A percentile compares a stretch with the other conserved stretches of the same genome.
phyloP scores from a whole-genome alignment of 2,888 invertebrate species.

The Lypha dubia region DNA sequence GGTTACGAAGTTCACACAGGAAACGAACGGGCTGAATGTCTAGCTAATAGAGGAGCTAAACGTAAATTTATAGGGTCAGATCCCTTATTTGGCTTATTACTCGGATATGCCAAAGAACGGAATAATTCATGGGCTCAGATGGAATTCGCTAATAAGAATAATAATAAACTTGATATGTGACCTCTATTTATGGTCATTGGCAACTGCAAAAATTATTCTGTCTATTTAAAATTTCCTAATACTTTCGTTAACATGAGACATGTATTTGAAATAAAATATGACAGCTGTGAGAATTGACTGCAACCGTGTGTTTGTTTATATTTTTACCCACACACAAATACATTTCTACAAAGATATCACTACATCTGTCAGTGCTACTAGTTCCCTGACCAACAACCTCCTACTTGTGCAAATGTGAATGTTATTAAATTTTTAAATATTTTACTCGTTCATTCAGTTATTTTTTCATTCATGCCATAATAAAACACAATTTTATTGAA shows the following conservation, averaged over 20 bases:
- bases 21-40: too few species aligned
- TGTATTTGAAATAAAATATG: constrained; percentile 1
- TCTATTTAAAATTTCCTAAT: constrained; percentile 5
- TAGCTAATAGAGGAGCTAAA: too few species aligned
- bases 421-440: constrained; percentile 39
- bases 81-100: too few species aligned
- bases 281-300: constrained; percentile 30
- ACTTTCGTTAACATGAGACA: constrained; percentile 12
- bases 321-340: not conserved
- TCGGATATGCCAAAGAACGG: too few species aligned
- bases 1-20: too few species aligned
- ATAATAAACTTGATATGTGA: too few species aligned
- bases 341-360: not conserved
- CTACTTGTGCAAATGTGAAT: constrained; percentile 1
- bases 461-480: constrained; percentile 46
- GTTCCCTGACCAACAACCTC: constrained; percentile 14
- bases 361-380: not conserved
- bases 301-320: not conserved
- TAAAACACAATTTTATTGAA: constrained; percentile 15
- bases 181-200: not conserved
- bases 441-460: constrained; percentile 36
- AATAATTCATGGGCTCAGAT: too few species aligned
- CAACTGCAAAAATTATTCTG: not conserved
- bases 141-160: too few species aligned
- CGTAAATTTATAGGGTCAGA: too few species aligned